These are phyloP conservation scores for Myathropa florea DNA, from an alignment of 2,888 invertebrate species.

Conservation along the genomic window DNA sequence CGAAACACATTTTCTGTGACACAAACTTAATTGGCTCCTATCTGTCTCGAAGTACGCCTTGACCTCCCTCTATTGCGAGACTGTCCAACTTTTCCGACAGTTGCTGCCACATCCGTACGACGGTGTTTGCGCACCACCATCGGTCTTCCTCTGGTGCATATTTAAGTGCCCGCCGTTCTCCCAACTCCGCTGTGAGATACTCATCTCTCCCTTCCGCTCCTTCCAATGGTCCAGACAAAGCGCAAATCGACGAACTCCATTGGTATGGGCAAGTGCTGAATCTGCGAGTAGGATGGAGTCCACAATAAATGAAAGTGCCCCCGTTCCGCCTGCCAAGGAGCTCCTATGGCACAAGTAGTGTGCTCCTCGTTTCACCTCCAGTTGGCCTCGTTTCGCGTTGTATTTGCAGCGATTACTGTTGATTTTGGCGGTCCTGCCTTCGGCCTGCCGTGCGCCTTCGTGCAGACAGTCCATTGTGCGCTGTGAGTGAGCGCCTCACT, in stretches of 20 bases:
- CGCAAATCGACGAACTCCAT: slow-evolving; percentile 28
- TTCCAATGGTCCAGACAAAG: background rate
- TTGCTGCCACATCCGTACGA: slow-evolving; percentile 21
- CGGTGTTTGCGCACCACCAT: slow-evolving; percentile 7
- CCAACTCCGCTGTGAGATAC: background rate
- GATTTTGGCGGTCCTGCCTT: slow-evolving; percentile 6
- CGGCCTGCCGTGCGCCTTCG: background rate
- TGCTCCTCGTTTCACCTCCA: slow-evolving; percentile 23
- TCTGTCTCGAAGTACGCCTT: slow-evolving; percentile 21
- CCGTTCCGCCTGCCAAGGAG: background rate
- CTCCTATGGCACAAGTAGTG: slow-evolving; percentile 11
- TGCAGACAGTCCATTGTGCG: slow-evolving; percentile 13
- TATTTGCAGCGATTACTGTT: slow-evolving; percentile 23
- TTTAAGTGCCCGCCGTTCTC: slow-evolving; percentile 30
- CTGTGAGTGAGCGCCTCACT: background rate
- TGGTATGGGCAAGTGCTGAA: slow-evolving; percentile 9
- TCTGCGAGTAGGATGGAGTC: slow-evolving; percentile 20
- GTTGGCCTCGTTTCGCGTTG: slow-evolving; percentile 29
- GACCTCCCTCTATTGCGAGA: background rate
- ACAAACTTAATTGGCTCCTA: slow-evolving; percentile 81
- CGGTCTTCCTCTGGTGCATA: slow-evolving; percentile 30
- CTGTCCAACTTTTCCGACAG: slow-evolving; percentile 37
- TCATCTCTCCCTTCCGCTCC: slow-evolving; percentile 25
- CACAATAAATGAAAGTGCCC: slow-evolving; percentile 34
- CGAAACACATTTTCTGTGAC: slow-evolving; percentile 81